Evolutionary conservation across 2,888 invertebrate genomes (phyloP).

Genomic region (Chrysina gloriosa): DNA sequence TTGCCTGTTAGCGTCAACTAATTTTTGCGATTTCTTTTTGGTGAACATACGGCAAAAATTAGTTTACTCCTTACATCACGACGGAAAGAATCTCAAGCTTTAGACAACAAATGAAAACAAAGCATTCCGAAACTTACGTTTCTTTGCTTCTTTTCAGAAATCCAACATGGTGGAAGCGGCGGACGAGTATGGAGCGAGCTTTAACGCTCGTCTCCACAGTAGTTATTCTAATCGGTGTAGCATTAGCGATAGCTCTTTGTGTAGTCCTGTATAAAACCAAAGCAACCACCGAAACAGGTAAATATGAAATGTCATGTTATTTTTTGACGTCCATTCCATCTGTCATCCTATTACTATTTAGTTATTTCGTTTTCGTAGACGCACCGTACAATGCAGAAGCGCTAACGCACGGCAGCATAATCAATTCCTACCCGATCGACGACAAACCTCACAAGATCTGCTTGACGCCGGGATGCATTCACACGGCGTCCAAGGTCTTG

Average conservation of each 20-base stretch:
- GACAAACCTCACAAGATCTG: conserved; percentile 68
- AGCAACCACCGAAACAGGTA: conserved; percentile 46
- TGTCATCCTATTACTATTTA: conserved; percentile 36
- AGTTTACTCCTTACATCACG: no score
- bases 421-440: conserved; percentile 50
- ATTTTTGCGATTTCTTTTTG: no score
- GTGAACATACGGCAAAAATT: no score
- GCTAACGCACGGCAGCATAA: conserved; percentile 51
- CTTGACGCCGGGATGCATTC: conserved; percentile 81
- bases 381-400: conserved; percentile 57
- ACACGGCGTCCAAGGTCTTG: conserved; percentile 80
- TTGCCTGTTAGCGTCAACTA: no score
- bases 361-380: conserved; percentile 46
- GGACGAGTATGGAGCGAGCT: conserved; percentile 78
- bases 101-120: no score
- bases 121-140: neutral
- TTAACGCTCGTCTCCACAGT: conserved; percentile 72
- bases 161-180: conserved; percentile 84
- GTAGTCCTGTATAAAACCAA: conserved; percentile 65
- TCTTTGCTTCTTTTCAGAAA: conserved; percentile 70
- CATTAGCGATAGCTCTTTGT: conserved; percentile 72
- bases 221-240: conserved; percentile 71
- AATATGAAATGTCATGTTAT: conserved; percentile 39
- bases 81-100: no score
- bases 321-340: conserved; percentile 38